These are phyloP conservation scores for Regulus satrapa DNA, from an alignment of 2,113 vertebrate genomes.

Conservation along the genomic window DNA sequence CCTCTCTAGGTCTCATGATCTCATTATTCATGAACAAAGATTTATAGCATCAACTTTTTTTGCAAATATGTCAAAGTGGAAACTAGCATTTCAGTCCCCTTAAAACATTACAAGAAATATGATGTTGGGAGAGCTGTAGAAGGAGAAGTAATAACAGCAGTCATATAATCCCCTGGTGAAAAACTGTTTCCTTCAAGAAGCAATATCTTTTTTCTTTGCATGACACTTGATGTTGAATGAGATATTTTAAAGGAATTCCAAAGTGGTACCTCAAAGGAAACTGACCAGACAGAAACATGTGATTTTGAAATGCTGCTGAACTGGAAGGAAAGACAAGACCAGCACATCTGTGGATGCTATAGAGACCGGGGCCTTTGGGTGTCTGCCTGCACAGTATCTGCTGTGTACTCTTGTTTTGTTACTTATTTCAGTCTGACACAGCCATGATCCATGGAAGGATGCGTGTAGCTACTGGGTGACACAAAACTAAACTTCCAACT, in stretches of 20 bases:
- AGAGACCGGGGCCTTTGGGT: background rate
- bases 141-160: background rate
- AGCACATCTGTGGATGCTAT: background rate
- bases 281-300: slow-evolving; percentile 1
- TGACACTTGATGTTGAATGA: background rate
- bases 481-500: background rate
- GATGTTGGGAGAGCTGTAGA: background rate
- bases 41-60: background rate
- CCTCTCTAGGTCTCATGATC: background rate
- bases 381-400: background rate
- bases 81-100: background rate
- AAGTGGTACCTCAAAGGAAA: slow-evolving; percentile 1
- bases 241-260: slow-evolving; percentile 14
- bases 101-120: background rate
- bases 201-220: background rate
- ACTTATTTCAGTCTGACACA: background rate
- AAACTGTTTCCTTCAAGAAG: slow-evolving; percentile 5
- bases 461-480: background rate
- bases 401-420: background rate
- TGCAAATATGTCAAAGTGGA: background rate
- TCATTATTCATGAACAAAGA: background rate
- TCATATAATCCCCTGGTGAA: background rate
- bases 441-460: background rate
- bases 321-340: slow-evolving; percentile 6
- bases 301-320: slow-evolving; percentile 30